Conservation (phyloP, 2,797 vertebrate genomes). For the Betta splendens region DNA sequence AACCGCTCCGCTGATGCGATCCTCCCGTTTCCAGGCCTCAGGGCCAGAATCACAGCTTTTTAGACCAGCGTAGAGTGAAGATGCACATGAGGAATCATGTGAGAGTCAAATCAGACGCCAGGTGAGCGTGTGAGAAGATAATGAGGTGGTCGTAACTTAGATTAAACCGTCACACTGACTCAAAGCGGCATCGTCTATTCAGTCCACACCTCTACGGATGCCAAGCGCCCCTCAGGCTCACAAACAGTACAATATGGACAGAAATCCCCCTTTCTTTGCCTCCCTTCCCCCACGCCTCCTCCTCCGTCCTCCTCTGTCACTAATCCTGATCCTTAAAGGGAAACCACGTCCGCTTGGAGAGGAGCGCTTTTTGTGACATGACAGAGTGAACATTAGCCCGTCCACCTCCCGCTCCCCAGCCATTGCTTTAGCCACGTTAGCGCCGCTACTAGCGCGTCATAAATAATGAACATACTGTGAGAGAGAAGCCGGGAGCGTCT, state of each 20-base stretch:
- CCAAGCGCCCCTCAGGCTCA: conserved; percentile 53
- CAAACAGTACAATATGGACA: conserved; percentile 60
- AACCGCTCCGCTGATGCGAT: conserved; percentile 11
- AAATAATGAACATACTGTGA: conserved; percentile 23
- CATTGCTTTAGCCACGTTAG: background rate
- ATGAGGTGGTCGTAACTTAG: background rate
- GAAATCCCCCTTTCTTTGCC: conserved; percentile 36
- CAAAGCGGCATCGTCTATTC: conserved; percentile 60
- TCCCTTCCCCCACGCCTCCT: conserved; percentile 56
- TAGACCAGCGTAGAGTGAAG: background rate
- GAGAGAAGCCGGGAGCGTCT: conserved; percentile 22
- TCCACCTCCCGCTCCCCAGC: background rate
- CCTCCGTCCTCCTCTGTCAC: conserved; percentile 51
- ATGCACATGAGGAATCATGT: background rate
- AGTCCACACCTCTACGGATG: conserved; percentile 42
- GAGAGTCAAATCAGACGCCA: background rate
- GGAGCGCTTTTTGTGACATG: conserved; percentile 2
- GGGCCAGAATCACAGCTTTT: background rate
- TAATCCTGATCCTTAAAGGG: conserved; percentile 79
- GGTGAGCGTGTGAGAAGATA: background rate
- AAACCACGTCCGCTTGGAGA: conserved; percentile 35
- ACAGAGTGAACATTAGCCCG: background rate
- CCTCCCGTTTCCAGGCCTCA: background rate
- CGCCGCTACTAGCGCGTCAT: conserved; percentile 9
- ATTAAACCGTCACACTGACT: conserved; percentile 37